Evolutionary conservation across 2,888 invertebrate species (phyloP), one percentile per base, ranked within the genome.

Genomic region (Monoplex corrugatus): DNA sequence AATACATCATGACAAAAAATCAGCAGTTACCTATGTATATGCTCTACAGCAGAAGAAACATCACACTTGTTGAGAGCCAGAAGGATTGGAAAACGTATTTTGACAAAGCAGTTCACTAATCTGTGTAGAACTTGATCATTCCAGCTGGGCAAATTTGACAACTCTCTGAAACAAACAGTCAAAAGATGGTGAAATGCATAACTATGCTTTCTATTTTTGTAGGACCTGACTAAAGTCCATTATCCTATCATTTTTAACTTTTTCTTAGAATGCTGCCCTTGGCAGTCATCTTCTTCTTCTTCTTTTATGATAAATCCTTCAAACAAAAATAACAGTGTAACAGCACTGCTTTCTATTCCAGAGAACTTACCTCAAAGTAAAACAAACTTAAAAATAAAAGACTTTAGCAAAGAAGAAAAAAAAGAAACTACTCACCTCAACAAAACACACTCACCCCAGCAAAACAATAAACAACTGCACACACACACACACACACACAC

Each of bases 31-130:
- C 92, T 92, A 40, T 89, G 43, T 38, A 93, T 92, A 86, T 92
- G 91, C 2, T 86, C 84, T 57, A 57, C 87, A 23, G 93, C 89
- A 16, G 87, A 88, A 0, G 86, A 78, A 32, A 86, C 83, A 83
- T 94, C 94, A 84, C 91, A 91, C 89, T 94, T 94, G 83, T 94
- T 94, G 43, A 94, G 90, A 23, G 92, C 94, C 87, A 93, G 89
- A 57, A 92, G 89, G 88, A 93, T 92, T 16, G 94, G 94, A 87
- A 94, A 94, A 40, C 94, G 88, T 13, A 93, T 80, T 23, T 80
- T 83, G 16, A 94, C 88, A 86, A 94, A 94, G 28, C 89, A 86
- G 38, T 89, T 89, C 57, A 94, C 93, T n/a, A 94, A 91, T 45
- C 86, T 86, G 50, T 91, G 92, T 35, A 94, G 50, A 10, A 91